These are phyloP conservation scores for Ectemnius continuus DNA, from an alignment of 2,888 invertebrate genomes.

Conservation along the genomic window DNA sequence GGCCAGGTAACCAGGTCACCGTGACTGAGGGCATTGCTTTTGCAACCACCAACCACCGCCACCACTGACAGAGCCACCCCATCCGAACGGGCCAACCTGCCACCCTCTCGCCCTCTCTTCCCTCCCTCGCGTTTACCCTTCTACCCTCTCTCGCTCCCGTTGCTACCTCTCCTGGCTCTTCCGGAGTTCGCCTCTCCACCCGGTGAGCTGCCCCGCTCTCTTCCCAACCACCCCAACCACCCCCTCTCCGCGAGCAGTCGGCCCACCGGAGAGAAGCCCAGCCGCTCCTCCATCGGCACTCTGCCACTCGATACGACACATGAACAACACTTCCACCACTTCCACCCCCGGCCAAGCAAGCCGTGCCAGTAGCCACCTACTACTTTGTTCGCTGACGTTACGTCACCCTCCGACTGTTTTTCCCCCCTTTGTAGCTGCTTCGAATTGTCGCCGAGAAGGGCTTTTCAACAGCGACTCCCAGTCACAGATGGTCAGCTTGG, in stretches of 20 bases:
- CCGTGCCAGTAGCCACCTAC: slow-evolving; percentile 52
- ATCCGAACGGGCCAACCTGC: slow-evolving; percentile 27
- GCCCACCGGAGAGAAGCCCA: not conserved
- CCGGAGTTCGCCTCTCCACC: not conserved
- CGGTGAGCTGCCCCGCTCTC: not conserved
- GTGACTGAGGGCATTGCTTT: slow-evolving; percentile 71
- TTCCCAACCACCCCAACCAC: not conserved
- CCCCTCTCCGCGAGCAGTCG: slow-evolving; percentile 2
- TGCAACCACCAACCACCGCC: slow-evolving; percentile 60
- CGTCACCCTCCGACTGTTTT: slow-evolving; percentile 41
- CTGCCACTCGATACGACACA: slow-evolving; percentile 58
- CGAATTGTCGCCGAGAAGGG: no score
- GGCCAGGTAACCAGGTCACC: slow-evolving; percentile 72
- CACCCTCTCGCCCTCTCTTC: not conserved
- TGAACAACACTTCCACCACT: slow-evolving; percentile 59
- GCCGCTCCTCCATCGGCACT: slow-evolving; percentile 27
- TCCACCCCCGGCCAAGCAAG: slow-evolving; percentile 25
- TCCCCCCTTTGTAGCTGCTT: slow-evolving; percentile 10
- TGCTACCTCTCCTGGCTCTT: not conserved
- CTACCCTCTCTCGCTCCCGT: not conserved
- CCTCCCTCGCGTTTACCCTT: not conserved
- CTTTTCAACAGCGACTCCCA: no score
- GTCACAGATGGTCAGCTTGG: no score
- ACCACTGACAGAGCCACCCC: slow-evolving; percentile 40
- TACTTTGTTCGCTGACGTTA: slow-evolving; percentile 59